A percentile compares a stretch with the other conserved stretches of the same genome.
These are phyloP conservation scores for Casuarius casuarius DNA, from an alignment of 2,113 vertebrate species.

Conservation along the genomic window DNA sequence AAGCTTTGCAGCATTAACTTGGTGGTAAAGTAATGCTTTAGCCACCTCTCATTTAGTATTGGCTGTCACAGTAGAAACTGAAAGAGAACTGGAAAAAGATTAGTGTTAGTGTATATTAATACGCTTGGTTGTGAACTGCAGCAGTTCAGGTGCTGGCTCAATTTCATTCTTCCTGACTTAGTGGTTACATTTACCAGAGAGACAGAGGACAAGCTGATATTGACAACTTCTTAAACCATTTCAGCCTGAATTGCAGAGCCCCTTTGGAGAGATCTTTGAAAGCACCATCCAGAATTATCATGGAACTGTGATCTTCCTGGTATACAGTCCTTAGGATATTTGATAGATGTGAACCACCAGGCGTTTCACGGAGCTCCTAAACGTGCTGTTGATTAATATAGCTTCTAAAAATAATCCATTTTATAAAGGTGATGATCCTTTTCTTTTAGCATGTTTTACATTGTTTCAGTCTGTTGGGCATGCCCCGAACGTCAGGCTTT, in stretches of 20 bases:
- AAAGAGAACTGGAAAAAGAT: neutral
- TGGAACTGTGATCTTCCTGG: neutral
- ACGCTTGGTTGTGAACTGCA: neutral
- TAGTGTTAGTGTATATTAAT: neutral
- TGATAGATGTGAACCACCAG: neutral
- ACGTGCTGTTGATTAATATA: neutral
- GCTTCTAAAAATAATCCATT: neutral
- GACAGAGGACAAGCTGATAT: neutral
- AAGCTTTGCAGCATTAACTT: neutral
- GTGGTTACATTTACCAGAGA: neutral
- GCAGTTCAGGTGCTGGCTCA: neutral
- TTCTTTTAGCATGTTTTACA: neutral
- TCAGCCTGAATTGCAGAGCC: neutral
- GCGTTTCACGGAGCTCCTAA: neutral
- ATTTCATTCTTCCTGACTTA: neutral
- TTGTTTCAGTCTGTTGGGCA: neutral
- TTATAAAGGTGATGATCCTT: neutral
- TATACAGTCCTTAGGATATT: neutral
- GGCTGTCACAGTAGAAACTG: neutral
- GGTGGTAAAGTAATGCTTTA: neutral
- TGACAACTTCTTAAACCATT: neutral
- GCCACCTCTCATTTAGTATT: neutral
- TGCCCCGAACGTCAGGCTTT: neutral
- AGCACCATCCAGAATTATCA: neutral
- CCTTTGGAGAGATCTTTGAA: neutral